A percentile compares a stretch with the other conserved stretches of the same genome.
Conservation (phyloP, 2,113 vertebrate species). For the Dissostichus mawsoni region DNA sequence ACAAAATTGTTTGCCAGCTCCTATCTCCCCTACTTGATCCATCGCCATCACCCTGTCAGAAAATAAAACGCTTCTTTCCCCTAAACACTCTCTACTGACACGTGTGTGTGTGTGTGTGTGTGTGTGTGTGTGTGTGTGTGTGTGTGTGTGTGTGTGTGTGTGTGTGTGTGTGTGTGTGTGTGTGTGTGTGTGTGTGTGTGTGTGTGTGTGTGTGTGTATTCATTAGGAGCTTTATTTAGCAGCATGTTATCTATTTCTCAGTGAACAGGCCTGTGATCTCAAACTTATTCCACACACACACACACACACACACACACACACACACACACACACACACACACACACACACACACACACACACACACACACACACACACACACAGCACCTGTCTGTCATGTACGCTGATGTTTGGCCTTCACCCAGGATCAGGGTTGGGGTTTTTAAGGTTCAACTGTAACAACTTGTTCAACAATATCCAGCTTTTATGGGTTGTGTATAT, state of each 20-base stretch:
- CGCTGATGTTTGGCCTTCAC: slow-evolving; percentile 46
- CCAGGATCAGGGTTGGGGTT: slow-evolving; percentile 49
- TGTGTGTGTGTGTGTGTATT: slow-evolving; percentile 24
- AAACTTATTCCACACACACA: slow-evolving; percentile 7
- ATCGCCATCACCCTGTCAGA: slow-evolving; percentile 74
- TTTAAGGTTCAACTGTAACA: slow-evolving; percentile 24
- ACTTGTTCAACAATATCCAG: slow-evolving; percentile 37
- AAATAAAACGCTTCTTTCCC: slow-evolving; percentile 70
- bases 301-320: background rate
- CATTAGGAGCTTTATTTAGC: slow-evolving; percentile 71
- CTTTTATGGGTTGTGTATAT: slow-evolving; percentile 56
- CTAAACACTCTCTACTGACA: slow-evolving; percentile 40
- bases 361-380: slow-evolving; percentile 1
- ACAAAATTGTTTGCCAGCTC: slow-evolving; percentile 67
- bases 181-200: too few species aligned
- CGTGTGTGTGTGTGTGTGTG: slow-evolving; percentile 6
- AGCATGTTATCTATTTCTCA: slow-evolving; percentile 39
- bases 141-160: too few species aligned
- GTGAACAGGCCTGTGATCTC: slow-evolving; percentile 16
- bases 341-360: background rate
- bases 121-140: too few species aligned
- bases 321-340: too few species aligned
- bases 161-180: background rate
- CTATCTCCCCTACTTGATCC: slow-evolving; percentile 78
- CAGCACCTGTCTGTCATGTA: slow-evolving; percentile 32